Base-by-base conservation (phyloP, 2,113 vertebrate species). In the Struthio camelus region DNA sequence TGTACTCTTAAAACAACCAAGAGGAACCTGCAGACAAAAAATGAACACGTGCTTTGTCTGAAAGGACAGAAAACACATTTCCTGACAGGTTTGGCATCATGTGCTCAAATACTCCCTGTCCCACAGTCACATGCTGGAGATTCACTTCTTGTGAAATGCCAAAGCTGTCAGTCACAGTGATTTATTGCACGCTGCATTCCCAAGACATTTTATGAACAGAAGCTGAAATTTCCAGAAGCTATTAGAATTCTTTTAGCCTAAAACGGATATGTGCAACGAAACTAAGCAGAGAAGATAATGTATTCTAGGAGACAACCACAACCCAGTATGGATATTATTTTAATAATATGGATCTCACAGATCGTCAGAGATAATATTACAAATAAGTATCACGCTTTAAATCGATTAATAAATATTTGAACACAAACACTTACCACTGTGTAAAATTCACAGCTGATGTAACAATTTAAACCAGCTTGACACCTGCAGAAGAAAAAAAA, bases 351-450 rank as follows among this genome's bases (percentile, higher is more conserved):
- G 20, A 84, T 13, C 87, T 95, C 71, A 81, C 15, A 94, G 66
- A 40, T 64, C 79, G 97, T 95, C 95, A 78, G 78, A 90, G 84
- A 75, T 89, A 85, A 92, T 28, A 80, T 24, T 93, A 72, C 87
- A 96, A 92, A 93, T 85, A 90, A 94, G 89, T 87, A 85, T 94
- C 78, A 85, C 59, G 75, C 56, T 81, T 69, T 56, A 75, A 88
- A 88, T 96, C 80, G 92, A 75, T 46, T 81, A 95, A 90, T 94
- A 93, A 82, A 94, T 97, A 97, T 96, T 96, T 97, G 84, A 96
- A 79, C n/a, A 79, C 25, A 38, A 72, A 53, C 65, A 89, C 40
- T 53, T 89, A 90, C 69, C 73, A 96, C 85, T 61, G 42, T 61
- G 50, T 58, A 91, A 87, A 85, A 67, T 85, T 81, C 48, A 94